Percentiles rank a stretch among this genome's conserved stretches.
Evolutionary conservation across 2,113 vertebrate species (phyloP).

Genomic region (Fregata magnificens): DNA sequence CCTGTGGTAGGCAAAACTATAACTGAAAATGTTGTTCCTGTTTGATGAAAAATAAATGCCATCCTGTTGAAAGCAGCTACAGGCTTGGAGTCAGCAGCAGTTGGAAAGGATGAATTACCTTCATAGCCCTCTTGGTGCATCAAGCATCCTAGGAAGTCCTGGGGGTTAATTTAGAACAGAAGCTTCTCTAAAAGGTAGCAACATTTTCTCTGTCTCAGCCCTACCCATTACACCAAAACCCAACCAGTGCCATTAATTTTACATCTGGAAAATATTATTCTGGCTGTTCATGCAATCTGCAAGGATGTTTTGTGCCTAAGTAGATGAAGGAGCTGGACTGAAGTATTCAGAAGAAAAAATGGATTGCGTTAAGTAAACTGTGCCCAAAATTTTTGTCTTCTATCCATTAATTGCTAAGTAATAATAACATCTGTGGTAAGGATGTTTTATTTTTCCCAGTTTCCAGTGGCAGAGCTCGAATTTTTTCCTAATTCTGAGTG

Average conservation of each 20-base stretch:
- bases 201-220: not conserved
- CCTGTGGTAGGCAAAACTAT: not conserved
- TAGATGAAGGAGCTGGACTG: not conserved
- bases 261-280: slow-evolving; percentile 23
- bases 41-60: not conserved
- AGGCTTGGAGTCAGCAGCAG: not conserved
- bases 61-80: not conserved
- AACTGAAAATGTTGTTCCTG: not conserved
- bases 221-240: not conserved
- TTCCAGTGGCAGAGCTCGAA: not conserved
- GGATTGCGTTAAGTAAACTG: not conserved
- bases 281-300: not conserved
- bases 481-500: not conserved
- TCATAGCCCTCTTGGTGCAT: not conserved
- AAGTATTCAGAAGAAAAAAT: not conserved
- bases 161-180: not conserved
- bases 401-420: slow-evolving; percentile 48
- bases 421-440: slow-evolving; percentile 28
- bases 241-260: not conserved
- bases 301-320: not conserved
- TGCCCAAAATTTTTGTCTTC: slow-evolving; percentile 23
- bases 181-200: not conserved
- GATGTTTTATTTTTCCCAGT: not conserved
- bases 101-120: not conserved
- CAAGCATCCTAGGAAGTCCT: not conserved